Evolutionary conservation across 2,888 invertebrate species (phyloP).

Genomic region (Phytoseiulus persimilis): DNA sequence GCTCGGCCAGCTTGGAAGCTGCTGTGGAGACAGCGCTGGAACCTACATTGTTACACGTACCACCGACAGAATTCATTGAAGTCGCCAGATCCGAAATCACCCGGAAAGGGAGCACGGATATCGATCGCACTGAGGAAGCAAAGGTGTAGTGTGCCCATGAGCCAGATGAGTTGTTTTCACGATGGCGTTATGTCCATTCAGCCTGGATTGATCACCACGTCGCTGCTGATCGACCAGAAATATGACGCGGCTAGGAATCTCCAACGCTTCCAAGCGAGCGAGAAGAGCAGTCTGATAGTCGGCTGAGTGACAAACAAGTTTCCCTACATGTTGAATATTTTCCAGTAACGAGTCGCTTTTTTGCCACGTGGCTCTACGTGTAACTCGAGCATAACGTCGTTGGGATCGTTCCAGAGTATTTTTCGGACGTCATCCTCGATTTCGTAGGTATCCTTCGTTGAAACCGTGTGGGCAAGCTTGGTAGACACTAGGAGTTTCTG

Average conservation of each 20-base stretch:
- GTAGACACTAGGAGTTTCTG: slow-evolving; percentile 21
- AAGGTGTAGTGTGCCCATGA: not conserved
- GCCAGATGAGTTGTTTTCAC: not conserved
- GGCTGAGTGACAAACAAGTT: not conserved
- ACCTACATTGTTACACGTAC: no score
- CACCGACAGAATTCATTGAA: no score
- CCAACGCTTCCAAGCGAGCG: not conserved
- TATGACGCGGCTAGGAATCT: not conserved
- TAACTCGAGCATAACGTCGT: slow-evolving; percentile 13
- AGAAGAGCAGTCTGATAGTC: not conserved
- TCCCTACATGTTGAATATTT: slow-evolving; percentile 22
- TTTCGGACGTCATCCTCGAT: slow-evolving; percentile 31
- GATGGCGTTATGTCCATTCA: not conserved
- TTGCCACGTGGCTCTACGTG: slow-evolving; percentile 26
- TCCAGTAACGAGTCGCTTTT: slow-evolving; percentile 27
- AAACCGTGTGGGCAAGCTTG: slow-evolving; percentile 11
- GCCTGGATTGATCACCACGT: not conserved
- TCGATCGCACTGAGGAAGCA: not conserved
- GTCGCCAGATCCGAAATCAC: no score
- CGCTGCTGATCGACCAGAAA: not conserved
- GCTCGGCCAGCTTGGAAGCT: no score
- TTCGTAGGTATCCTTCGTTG: slow-evolving; percentile 22
- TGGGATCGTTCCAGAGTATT: slow-evolving; percentile 29
- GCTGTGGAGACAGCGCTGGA: no score
- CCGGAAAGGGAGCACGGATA: not conserved